Evolutionary conservation across 2,888 invertebrate genomes (phyloP).

Genomic region (Acanthosepion lycidas): DNA sequence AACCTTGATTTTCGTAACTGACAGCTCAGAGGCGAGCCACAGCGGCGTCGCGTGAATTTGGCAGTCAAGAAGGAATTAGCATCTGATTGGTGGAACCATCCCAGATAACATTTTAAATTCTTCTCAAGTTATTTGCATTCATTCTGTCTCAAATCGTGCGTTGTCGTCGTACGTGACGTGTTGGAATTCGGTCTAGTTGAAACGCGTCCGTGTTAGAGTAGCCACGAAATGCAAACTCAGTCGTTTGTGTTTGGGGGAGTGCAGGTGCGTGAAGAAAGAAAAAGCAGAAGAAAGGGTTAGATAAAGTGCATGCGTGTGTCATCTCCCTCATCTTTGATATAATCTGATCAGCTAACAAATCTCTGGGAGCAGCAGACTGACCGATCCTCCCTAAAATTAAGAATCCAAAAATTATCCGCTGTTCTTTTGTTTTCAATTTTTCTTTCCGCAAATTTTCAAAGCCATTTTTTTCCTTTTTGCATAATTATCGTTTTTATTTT

Average conservation of each 20-base stretch:
- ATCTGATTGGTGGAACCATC: slow-evolving; percentile 1
- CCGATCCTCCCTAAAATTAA: not conserved
- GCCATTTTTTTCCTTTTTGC: not conserved
- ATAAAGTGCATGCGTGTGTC: not conserved
- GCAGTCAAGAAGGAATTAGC: not conserved
- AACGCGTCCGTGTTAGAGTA: not conserved
- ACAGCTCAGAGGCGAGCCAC: not conserved
- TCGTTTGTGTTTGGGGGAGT: not conserved
- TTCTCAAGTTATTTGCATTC: not conserved
- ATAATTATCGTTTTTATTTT: not conserved
- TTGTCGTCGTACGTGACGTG: not conserved
- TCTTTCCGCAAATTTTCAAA: not conserved
- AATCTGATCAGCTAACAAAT: not conserved
- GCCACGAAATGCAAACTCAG: not conserved
- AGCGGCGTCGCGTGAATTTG: not conserved
- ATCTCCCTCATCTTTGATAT: no score
- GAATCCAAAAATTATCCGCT: not conserved
- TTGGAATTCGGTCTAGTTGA: not conserved
- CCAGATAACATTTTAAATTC: not conserved
- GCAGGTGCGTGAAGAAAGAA: not conserved
- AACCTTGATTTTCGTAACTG: not conserved
- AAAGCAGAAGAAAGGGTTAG: not conserved
- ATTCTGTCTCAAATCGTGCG: not conserved
- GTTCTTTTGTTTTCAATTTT: not conserved
- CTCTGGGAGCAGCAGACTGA: not conserved